Evolutionary conservation across 2,888 invertebrate genomes (phyloP).

Genomic region (Diaprepes abbreviatus): DNA sequence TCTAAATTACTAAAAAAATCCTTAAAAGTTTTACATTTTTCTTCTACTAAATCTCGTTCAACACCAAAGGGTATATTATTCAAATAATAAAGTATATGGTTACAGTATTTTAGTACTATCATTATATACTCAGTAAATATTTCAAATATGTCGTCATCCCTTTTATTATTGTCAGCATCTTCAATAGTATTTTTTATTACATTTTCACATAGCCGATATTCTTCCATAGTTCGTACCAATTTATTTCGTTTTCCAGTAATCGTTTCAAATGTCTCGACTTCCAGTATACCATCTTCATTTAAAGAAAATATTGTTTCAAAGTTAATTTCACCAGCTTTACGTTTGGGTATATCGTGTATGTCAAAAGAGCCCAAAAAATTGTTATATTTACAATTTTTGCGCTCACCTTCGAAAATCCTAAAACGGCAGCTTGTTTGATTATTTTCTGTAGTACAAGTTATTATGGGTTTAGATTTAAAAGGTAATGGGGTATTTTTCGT

Average conservation of each 20-base stretch:
- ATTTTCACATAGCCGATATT: slow-evolving; percentile 40
- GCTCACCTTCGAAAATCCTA: slow-evolving; percentile 52
- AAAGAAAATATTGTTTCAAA: slow-evolving; percentile 34
- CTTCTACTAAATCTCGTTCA: neutral
- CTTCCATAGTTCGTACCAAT: slow-evolving; percentile 42
- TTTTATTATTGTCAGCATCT: slow-evolving; percentile 46
- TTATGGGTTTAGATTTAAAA: neutral
- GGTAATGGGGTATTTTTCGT: slow-evolving; percentile 53
- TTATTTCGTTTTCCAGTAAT: slow-evolving; percentile 41
- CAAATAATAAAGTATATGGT: neutral
- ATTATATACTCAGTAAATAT: neutral
- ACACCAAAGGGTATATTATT: neutral
- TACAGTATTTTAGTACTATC: neutral
- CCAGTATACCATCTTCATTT: slow-evolving; percentile 53
- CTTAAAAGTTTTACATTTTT: neutral
- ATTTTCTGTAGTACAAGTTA: slow-evolving; percentile 38
- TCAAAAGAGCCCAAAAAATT: slow-evolving; percentile 38
- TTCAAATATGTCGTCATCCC: slow-evolving; percentile 41
- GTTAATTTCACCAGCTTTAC: slow-evolving; percentile 42
- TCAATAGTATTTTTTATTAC: slow-evolving; percentile 42
- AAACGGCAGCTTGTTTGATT: slow-evolving; percentile 41
- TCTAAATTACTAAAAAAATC: neutral
- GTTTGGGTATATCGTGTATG: slow-evolving; percentile 44
- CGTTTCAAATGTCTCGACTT: slow-evolving; percentile 47
- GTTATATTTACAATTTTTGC: slow-evolving; percentile 42